Evolutionary conservation across 1,140 invertebrate species (phyloP), one percentile per base, ranked within the genome.

Genomic region (Brachystomella parvula): DNA sequence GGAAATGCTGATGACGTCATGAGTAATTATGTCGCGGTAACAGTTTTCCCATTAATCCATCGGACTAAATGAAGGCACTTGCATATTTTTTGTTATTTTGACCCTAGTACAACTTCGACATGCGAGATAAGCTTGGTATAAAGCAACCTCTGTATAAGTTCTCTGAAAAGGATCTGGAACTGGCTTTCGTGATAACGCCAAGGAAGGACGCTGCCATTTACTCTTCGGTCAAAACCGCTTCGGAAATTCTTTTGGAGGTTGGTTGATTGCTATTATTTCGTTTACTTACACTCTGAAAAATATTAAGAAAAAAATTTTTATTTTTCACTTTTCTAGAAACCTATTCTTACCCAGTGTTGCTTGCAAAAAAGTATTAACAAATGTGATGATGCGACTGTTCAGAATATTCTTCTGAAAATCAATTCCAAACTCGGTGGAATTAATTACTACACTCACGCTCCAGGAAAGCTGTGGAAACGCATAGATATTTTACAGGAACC

Each of bases 381-480:
- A 47, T 67, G 78, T 68, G 35, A 67, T 2, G 75, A 80, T 3
- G 81, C 83, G 0, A 83, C 84, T 0, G 75, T 82, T 15, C 71
- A 76, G 0, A 95, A 95, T 76, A 85, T 95, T 69, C 76, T 93
- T 17, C 76, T 91, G 0, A 95, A 96, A 81, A 83, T 95, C 0
- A 89, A 89, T 76, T 85, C 89, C 0, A 95, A 95, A 77, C 74
- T 94, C 31, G 90, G 91, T 76, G 90, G 90, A 0, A 79, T 85
- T 0, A 95, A 94, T 79, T 88, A 92, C 74, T 78, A 74, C 17
- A 72, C 91, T 53, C 21, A 35, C 29, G 39, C 24, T 9, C 24
- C n/a, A 28, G 44, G 26, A 24, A 21, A 47, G 28, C 33, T n/a
- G 24, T 26, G 30, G 24, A 33, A 21, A 66, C 56, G 29, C 57